These are phyloP conservation scores for Phrynosoma blainvillii DNA, from an alignment of 2,113 vertebrate genomes.

Conservation along the genomic window DNA sequence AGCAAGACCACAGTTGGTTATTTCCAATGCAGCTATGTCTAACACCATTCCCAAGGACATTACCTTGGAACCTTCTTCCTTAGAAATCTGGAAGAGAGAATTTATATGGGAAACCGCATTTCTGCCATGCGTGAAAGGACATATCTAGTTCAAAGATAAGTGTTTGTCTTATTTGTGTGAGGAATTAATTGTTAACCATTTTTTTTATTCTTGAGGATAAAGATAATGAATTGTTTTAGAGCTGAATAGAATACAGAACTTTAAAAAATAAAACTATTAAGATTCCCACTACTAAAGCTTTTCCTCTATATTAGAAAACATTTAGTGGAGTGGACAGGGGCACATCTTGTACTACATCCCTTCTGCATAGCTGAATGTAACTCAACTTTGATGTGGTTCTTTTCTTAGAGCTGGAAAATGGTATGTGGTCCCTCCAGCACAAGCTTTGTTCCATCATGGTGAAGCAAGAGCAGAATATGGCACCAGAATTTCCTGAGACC, in stretches of 20 bases:
- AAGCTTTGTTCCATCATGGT: conserved; percentile 95
- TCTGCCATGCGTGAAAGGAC: not conserved
- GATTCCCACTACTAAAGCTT: not conserved
- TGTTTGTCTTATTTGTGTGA: not conserved
- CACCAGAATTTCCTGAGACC: conserved; percentile 77
- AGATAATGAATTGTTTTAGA: not conserved
- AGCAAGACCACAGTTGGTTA: not conserved
- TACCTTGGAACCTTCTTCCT: not conserved
- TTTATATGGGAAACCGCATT: not conserved
- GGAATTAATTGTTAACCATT: not conserved
- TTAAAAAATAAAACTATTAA: not conserved
- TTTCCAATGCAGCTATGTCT: not conserved
- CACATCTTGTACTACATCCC: conserved; percentile 43
- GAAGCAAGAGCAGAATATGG: conserved; percentile 90
- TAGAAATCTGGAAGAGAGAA: not conserved
- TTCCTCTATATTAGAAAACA: not conserved
- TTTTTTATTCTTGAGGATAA: not conserved
- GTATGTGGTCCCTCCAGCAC: conserved; percentile 92
- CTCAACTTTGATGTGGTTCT: conserved; percentile 56
- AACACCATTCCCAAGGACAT: not conserved
- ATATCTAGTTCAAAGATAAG: not conserved
- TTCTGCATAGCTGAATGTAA: conserved; percentile 18
- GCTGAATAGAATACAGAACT: not conserved
- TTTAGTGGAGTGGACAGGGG: not conserved
- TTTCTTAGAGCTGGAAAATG: conserved; percentile 83